A percentile compares a stretch with the other conserved stretches of the same genome.
Conservation (phyloP, 2,113 vertebrate genomes). For the Podarcis raffonei region DNA sequence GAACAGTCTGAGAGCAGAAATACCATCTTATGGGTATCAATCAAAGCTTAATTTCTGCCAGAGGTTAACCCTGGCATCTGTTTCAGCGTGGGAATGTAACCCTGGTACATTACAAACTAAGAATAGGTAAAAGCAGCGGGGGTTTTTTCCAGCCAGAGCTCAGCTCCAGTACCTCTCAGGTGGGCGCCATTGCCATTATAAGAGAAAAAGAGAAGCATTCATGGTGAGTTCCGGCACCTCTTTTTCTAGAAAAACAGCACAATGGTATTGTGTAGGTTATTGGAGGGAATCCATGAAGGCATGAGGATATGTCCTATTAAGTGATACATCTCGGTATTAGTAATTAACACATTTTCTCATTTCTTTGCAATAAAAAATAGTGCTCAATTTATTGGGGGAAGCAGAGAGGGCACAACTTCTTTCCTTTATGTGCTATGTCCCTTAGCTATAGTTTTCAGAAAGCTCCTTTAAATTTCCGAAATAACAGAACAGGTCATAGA, state of each 20-base stretch:
- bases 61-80: neutral
- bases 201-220: too few relatives aligned
- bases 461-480: too few relatives aligned
- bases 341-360: neutral
- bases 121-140: neutral
- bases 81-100: neutral
- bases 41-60: neutral
- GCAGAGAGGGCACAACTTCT: too few relatives aligned
- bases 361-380: neutral
- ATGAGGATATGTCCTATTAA: too few relatives aligned
- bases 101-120: neutral
- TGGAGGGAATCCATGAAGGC: neutral
- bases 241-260: too few relatives aligned
- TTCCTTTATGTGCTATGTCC: neutral
- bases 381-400: neutral
- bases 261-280: neutral
- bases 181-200: too few relatives aligned
- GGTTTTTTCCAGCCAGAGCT: too few relatives aligned
- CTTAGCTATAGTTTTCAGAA: neutral
- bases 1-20: conserved; percentile 58
- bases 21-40: conserved; percentile 53
- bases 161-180: too few relatives aligned
- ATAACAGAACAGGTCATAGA: too few relatives aligned
- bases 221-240: too few relatives aligned
- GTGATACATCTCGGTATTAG: neutral